Evolutionary conservation across 2,797 vertebrate genomes (phyloP), one percentile per base, ranked within the genome.

Genomic region (Ciconia nigra): DNA sequence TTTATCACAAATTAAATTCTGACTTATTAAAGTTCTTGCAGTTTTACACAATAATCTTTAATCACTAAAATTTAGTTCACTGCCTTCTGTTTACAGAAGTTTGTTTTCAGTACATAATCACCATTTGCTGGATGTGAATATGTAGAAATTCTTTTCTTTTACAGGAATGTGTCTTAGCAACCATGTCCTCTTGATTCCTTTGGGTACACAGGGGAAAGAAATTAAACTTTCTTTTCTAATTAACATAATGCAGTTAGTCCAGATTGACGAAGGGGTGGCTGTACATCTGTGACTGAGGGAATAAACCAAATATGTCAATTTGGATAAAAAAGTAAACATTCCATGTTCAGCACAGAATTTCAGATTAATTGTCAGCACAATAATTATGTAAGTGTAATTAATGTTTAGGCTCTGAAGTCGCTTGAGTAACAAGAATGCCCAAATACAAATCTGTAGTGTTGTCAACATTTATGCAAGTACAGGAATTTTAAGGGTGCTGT

Each of bases 331-430:
- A 89, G n/a, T 87, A 95, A 97, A 95, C 90, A 93, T 93, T 78
- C 51, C 54, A 44, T 62, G 35, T 83, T 94, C 87, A 72, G 58
- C 52, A 67, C 69, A 90, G 92, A 91, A 89, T 90, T 94, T 96
- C 77, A 89, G 81, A 95, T 95, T 93, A 95, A 97, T 94, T 96
- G 92, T 97, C 90, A 93, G 85, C 87, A 85, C 41, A 89, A 95
- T 96, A 92, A 96, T 97, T 96, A 97, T 92, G 76, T 94, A 77
- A 95, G 90, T 77, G 70, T 97, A 97, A 98, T 97, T 97, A 97
- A 89, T 80, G 87, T 94, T 96, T 89, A 59, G 89, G 88, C 76
- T 95, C 18, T 5, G 62, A 91, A 97, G 90, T 93, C 69, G 9
- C 82, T 94, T 15, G 67, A 96, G 92, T 91, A 97, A 88, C 91